Conservation (phyloP, 2,888 invertebrate genomes). For the Spodoptera picta region DNA sequence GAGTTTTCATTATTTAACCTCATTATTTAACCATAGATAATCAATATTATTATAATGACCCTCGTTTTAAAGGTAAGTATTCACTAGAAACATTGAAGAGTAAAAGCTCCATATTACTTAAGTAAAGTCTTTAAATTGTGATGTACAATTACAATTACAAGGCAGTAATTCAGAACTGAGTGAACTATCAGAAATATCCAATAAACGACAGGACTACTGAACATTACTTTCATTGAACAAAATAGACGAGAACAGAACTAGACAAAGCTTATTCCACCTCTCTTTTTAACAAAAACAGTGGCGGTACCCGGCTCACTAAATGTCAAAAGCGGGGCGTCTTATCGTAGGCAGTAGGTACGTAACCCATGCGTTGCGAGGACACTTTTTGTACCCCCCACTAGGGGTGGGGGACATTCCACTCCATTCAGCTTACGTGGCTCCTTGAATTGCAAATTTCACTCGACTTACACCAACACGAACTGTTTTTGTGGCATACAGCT, state of each 20-base stretch:
- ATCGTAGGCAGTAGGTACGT: constrained; percentile 26
- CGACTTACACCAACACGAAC: constrained; percentile 55
- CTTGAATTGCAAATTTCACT: constrained; percentile 77
- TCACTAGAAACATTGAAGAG: too few species aligned
- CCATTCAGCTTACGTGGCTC: constrained; percentile 56
- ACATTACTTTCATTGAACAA: constrained; percentile 7
- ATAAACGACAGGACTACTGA: background rate
- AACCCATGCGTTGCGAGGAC: constrained; percentile 50
- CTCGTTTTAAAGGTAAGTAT: too few species aligned
- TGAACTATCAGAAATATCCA: too few species aligned
- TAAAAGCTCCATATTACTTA: too few species aligned
- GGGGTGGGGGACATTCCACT: constrained; percentile 42
- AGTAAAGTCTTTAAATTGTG: too few species aligned
- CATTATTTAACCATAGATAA: too few species aligned
- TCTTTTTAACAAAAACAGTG: constrained; percentile 44
- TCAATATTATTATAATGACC: too few species aligned
- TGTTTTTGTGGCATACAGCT: constrained; percentile 48
- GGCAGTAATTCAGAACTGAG: too few species aligned
- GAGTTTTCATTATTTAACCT: too few species aligned
- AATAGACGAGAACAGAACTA: constrained; percentile 17
- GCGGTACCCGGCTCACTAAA: constrained; percentile 52
- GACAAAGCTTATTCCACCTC: constrained; percentile 16
- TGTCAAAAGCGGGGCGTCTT: constrained; percentile 51
- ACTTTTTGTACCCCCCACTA: constrained; percentile 55
- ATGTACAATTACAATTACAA: too few species aligned